Percentiles rank a stretch among this genome's conserved stretches.
Evolutionary conservation across 2,797 vertebrate genomes (phyloP).

Genomic region (Enteromius unitaeniatus): DNA sequence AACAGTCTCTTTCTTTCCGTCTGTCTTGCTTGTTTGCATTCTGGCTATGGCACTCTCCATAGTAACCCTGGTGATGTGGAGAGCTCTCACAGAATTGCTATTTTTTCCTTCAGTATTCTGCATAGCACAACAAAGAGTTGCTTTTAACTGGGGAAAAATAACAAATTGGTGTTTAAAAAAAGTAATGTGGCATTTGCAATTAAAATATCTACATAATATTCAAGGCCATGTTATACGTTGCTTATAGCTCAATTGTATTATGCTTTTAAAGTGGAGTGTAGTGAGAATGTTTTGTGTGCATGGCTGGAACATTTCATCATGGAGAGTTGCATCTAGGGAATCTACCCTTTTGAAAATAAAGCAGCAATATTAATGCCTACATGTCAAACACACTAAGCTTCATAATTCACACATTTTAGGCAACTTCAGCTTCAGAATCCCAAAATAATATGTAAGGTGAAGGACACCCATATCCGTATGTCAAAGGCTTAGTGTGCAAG

Average conservation of each 20-base stretch:
- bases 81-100: conserved; percentile 20
- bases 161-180: not conserved
- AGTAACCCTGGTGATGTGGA: conserved; percentile 45
- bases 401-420: conserved; percentile 61
- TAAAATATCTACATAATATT: not conserved
- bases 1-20: conserved; percentile 67
- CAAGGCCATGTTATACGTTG: not conserved
- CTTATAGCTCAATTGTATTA: not conserved
- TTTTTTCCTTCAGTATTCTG: conserved; percentile 6
- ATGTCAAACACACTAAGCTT: conserved; percentile 54
- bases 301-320: conserved; percentile 5
- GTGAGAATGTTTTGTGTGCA: conserved; percentile 12
- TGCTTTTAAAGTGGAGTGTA: not conserved
- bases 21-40: conserved; percentile 62
- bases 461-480: conserved; percentile 70
- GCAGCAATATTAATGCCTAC: conserved; percentile 19
- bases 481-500: conserved; percentile 64
- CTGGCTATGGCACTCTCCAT: conserved; percentile 23
- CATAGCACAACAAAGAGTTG: conserved; percentile 4
- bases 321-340: not conserved
- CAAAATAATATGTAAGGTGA: conserved; percentile 74
- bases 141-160: not conserved
- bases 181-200: not conserved
- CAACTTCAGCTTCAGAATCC: conserved; percentile 49
- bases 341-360: conserved; percentile 8